These are phyloP conservation scores for Teinopalpus imperialis DNA, from an alignment of 2,888 invertebrate species.

Conservation along the genomic window DNA sequence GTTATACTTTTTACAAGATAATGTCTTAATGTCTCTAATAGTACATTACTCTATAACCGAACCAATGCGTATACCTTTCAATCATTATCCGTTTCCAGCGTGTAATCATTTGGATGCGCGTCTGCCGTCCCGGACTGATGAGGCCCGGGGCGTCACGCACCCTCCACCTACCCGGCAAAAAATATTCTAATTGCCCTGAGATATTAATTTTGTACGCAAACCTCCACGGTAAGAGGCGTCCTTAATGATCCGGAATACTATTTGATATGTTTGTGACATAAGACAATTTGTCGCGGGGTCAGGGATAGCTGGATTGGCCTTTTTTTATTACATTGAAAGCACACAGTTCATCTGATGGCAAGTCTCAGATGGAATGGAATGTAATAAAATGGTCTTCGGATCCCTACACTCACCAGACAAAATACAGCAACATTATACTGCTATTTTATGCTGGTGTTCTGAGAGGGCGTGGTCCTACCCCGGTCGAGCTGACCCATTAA, in stretches of 20 bases:
- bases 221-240: constrained; percentile 28
- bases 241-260: constrained; percentile 2
- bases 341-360: no score
- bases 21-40: constrained; percentile 23
- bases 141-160: constrained; percentile 55
- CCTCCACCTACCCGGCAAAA: constrained; percentile 34
- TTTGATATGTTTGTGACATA: background rate
- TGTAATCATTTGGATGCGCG: constrained; percentile 78
- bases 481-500: no score
- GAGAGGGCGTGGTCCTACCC: no score
- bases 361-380: no score
- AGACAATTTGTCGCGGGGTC: no score
- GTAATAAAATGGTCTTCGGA: no score
- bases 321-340: no score
- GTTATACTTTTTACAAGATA: no score
- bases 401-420: no score
- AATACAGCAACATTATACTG: no score
- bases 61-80: constrained; percentile 67
- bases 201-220: constrained; percentile 50
- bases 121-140: constrained; percentile 53
- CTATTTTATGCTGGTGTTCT: no score
- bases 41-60: constrained; percentile 40
- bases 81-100: constrained; percentile 68
- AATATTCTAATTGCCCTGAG: constrained; percentile 69
- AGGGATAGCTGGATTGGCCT: no score